Base-by-base conservation (phyloP, 1,140 invertebrate species). In the Stenopsyche tienmushanensis region DNA sequence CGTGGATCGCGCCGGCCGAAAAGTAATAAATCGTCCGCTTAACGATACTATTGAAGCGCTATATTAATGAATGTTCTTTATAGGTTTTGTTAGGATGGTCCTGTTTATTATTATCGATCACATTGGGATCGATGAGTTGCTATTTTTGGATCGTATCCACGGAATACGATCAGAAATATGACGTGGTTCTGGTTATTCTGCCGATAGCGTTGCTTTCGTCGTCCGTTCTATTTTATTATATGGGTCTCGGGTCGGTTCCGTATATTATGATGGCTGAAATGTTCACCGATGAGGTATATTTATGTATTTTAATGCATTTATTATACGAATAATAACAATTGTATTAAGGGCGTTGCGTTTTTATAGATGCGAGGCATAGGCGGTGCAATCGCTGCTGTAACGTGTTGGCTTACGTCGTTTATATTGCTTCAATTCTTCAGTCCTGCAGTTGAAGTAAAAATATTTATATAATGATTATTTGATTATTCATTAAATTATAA, bases 1-100 rank as follows among this genome's bases (percentile, higher is more conserved):
- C 10, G 83, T 87, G 67, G 87, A 90, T 67, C 76, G 79, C 49
- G 76, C 78, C 2, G 86, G 86, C 8, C 77, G 87, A 45, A 82
- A 66, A 53, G 68, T 70, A 59, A 17, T 13, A 7, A 39, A 34
- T 34, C 3, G 8, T 21, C 8, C 13, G 20, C 20, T 53, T 24
- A 9, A 53, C 10, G 10, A 21, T 9, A 53, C 24, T 21, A 8
- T 21, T 26, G 20, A 3, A 21, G 23, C 9, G 10, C 5, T 15
- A n/a, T n/a, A n/a, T n/a, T n/a, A n/a, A n/a, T n/a, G n/a, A n/a
- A n/a, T n/a, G n/a, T n/a, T n/a, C n/a, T n/a, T 52, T 39, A 3
- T 34, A 65, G 63, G 20, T 57, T 2, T n/a, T 69, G 5, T 39
- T 69, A 15, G 39, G 39, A 13, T 55, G 49, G 21, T 69, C 67